Evolutionary conservation across 1,140 invertebrate species (phyloP), one percentile per base, ranked within the genome.

Genomic region (Portunus trituberculatus): DNA sequence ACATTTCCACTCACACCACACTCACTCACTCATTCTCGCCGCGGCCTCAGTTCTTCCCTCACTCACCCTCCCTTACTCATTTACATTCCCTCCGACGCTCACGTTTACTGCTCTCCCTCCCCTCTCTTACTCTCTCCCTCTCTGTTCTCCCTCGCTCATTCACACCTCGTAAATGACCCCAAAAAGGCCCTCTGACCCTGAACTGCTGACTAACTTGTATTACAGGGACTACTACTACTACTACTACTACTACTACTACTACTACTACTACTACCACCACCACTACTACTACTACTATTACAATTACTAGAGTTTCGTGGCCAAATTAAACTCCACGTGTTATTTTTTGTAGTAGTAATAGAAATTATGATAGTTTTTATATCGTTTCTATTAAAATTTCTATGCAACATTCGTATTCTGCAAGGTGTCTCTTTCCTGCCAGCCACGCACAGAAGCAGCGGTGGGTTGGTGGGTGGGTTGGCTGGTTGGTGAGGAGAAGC

Each of bases 41-140:
- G 20, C 45, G 16, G 8, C 32, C 28, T 91, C 89, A n/a, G 20
- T 48, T 14, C 45, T 25, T 29, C 89, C n/a, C 89, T 48, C 45
- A 31, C 32, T 52, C 25, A 29, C 32, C 25, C 92, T 93, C 92
- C 25, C 92, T 32, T 59, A 28, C 91, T 39, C 91, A 32, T 76
- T 48, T 10, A 25, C 76, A 32, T 45, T 39, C 92, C 32, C 32
- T 28, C 8, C 76, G n/a, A n/a, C 29, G 6, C 67, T n/a, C 52
- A 1, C 67, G 1, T 76, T 76, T 76, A 76, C 67, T 8, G 25
- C 89, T 3, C 45, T 48, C 45, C 29, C 89, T 2, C 31, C 46
- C 89, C 39, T 39, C 39, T 39, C 39, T 39, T 39, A 39, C 39
- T 39, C 39, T 39, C 39, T 2, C 39, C 1, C 39, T 39, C 39